Evolutionary conservation across 2,797 vertebrate species (phyloP), one percentile per base, ranked within the genome.

Genomic region (Channa striata): DNA sequence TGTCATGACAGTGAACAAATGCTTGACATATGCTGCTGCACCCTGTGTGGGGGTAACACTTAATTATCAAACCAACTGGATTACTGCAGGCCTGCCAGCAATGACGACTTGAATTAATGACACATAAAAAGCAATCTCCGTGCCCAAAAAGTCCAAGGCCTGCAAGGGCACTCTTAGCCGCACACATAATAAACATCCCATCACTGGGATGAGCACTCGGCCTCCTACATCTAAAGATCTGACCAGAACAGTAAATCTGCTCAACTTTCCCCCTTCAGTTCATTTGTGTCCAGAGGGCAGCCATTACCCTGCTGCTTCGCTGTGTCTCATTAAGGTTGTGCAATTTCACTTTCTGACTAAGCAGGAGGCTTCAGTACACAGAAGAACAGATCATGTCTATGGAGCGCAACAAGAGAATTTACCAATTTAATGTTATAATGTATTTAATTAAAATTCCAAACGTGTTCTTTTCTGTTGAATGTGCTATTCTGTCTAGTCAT

Each of bases 121-220:
- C 90, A 92, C 89, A 82, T 92, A 85, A 93, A 93, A 93, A 94
- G 91, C 91, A 93, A 94, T 94, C 91, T 92, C 78, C 51, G 58
- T 43, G 47, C 89, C 84, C 81, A 73, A 77, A 50, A 81, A 84
- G 82, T 81, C 66, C 86, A 80, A 74, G 84, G 78, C 81, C 84
- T 92, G 88, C 86, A 85, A 92, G 87, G 91, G 85, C 84, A 85
- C 81, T 68, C 87, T 72, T 73, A 87, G 82, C 82, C 80, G 70
- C 44, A 68, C 86, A 88, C 81, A 84, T 85, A 90, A 93, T 92
- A 92, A 93, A 91, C 88, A 92, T 85, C 84, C 74, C 72, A 83
- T 87, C 86, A 89, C 72, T 78, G 71, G 62, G 83, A 91, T 78
- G 79, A 86, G 74, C 68, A 63, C 77, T 78, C 80, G 64, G 63